Evolutionary conservation across 1,140 invertebrate species (phyloP).

Genomic region (Dufourea novaeangliae): DNA sequence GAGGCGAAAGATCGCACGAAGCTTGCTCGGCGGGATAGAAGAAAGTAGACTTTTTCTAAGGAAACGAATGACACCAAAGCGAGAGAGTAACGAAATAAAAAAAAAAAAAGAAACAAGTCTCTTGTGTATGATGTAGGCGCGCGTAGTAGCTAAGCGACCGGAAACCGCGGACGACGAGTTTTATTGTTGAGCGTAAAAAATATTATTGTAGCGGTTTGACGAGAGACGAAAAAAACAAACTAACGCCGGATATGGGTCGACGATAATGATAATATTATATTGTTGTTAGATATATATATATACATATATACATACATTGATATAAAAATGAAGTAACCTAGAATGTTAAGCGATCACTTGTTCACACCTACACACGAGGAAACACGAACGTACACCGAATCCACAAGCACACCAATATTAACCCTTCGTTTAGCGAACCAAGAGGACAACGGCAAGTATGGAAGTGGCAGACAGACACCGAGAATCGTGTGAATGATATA

Average conservation of each 20-base stretch:
- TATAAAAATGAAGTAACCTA: conserved; percentile 72
- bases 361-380: conserved; percentile 57
- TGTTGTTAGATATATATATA: conserved; percentile 77
- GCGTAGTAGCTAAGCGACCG: conserved; percentile 65
- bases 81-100: neutral
- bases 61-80: conserved; percentile 18
- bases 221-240: conserved; percentile 39
- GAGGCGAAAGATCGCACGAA: conserved; percentile 65
- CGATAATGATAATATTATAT: conserved; percentile 78
- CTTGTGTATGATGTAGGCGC: conserved; percentile 64
- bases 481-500: neutral
- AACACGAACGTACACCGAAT: conserved; percentile 27
- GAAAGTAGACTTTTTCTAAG: conserved; percentile 44
- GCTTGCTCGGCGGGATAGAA: conserved; percentile 67
- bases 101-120: conserved; percentile 27
- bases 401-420: neutral
- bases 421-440: conserved; percentile 24
- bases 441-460: neutral
- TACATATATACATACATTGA: conserved; percentile 71
- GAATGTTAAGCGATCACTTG: conserved; percentile 65
- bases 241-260: conserved; percentile 62
- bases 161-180: conserved; percentile 69
- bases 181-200: conserved; percentile 78
- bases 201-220: conserved; percentile 49
- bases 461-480: neutral